phyloP scores from a whole-genome alignment of 2,797 vertebrate genomes.

The Petrocephalus sullivani region DNA sequence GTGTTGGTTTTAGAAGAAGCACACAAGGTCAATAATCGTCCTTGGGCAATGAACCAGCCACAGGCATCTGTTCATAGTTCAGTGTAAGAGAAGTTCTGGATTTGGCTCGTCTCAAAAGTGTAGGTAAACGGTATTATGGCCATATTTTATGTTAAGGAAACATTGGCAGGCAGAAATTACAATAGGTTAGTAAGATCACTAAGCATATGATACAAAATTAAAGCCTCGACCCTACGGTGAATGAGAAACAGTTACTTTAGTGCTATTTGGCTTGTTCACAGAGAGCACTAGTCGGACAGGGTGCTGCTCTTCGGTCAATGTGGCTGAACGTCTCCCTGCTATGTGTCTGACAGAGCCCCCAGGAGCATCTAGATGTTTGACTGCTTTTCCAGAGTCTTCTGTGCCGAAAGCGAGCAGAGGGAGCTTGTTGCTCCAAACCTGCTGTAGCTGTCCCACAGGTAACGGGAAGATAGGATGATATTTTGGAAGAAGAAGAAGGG shows the following conservation, averaged over 20 bases:
- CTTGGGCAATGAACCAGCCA: background rate
- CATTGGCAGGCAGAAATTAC: background rate
- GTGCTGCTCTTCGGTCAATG: background rate
- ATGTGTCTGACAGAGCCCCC: background rate
- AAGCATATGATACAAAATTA: background rate
- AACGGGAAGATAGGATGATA: background rate
- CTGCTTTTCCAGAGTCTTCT: background rate
- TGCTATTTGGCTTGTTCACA: background rate
- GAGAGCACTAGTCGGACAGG: background rate
- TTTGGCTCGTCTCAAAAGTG: background rate
- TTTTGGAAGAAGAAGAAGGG: background rate
- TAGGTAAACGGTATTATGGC: conserved; percentile 7
- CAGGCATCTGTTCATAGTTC: background rate
- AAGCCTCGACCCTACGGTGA: background rate
- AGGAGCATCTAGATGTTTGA: background rate
- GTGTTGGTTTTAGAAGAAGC: background rate
- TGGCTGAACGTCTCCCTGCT: background rate
- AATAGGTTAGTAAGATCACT: background rate
- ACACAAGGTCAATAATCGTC: background rate
- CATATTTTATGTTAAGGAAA: background rate
- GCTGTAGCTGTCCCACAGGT: background rate
- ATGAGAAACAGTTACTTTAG: background rate
- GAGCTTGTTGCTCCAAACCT: background rate
- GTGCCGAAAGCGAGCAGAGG: background rate
- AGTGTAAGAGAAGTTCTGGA: conserved; percentile 2